Base-by-base conservation (phyloP, 2,888 invertebrate genomes). In the Pammene fasciana region DNA sequence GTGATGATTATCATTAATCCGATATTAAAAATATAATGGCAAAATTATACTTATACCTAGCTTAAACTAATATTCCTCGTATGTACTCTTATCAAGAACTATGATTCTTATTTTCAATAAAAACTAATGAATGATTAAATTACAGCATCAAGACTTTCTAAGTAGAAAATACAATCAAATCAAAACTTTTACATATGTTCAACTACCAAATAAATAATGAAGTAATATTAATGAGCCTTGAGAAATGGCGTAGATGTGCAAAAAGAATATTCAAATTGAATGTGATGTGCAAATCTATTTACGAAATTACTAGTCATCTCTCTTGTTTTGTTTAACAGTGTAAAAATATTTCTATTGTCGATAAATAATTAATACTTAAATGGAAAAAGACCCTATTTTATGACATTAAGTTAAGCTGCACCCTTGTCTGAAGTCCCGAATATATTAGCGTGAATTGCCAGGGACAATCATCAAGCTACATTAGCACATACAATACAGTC, bases 21-120 rank as follows among this genome's bases (percentile, higher is more conserved):
- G 78, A 74, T 74, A 74, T 73, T 79, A 83, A 80, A 80, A 76
- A 77, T 82, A 84, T 80, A 82, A 86, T 86, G 86, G 86, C 86
- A 86, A 84, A 82, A 82, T 76, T 72, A 79, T 76, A 46, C 10
- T 4, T 59, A 79, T 73, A 71, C 67, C 67, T 72, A 74, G 72
- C 79, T 78, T 79, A 79, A 70, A 72, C 77, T 77, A 75, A 74
- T 74, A 65, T 75, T 75, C 74, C 72, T 71, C 79, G 78, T 68
- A 67, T 71, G 68, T 83, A 81, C 78, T 80, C 80, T 79, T 79
- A 81, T 78, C 75, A 80, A 79, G 75, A 78, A 76, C 74, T 76
- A 76, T 72, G 72, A 74, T 41, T 14, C 72, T 76, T 72, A 75
- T 71, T 68, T 67, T 71, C 67, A 71, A 73, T 71, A 75, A 73